These are phyloP conservation scores for Crocallis elinguaria DNA, from an alignment of 2,888 invertebrate genomes.

Conservation along the genomic window DNA sequence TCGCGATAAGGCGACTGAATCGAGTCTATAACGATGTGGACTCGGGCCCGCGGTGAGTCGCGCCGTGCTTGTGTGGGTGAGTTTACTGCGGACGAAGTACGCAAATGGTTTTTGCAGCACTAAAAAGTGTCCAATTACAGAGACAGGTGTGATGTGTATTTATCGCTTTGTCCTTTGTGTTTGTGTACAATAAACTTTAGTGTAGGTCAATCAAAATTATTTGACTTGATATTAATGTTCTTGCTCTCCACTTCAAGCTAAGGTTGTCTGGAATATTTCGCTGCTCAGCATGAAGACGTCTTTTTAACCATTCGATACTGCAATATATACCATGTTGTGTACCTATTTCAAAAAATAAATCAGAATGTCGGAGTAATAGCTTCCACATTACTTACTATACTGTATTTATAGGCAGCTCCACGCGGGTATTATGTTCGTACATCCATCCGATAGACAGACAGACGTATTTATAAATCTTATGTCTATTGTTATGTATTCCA, in stretches of 20 bases:
- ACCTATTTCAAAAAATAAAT: neutral
- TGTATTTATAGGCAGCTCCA: neutral
- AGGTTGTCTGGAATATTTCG: no score
- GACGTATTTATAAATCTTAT: constrained; percentile 14
- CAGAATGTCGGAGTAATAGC: neutral
- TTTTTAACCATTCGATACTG: no score
- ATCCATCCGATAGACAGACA: constrained; percentile 6
- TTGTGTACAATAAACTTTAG: no score
- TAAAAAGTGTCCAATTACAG: constrained; percentile 6
- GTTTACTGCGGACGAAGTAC: constrained; percentile 9
- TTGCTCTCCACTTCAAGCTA: no score
- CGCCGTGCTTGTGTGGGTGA: constrained; percentile 8
- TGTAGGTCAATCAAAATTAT: no score
- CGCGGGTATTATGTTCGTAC: constrained; percentile 1
- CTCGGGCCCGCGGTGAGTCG: neutral
- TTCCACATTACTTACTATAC: neutral
- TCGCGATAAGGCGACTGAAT: constrained; percentile 14
- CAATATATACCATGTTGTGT: no score
- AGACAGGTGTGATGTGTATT: neutral
- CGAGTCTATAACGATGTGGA: constrained; percentile 2
- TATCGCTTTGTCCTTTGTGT: neutral
- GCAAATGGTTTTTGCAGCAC: constrained; percentile 14
- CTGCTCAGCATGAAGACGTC: no score
- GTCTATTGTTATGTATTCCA: constrained; percentile 24
- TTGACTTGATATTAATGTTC: no score